These are phyloP conservation scores for Orius insidiosus DNA, from an alignment of 1,140 invertebrate genomes.

Conservation along the genomic window DNA sequence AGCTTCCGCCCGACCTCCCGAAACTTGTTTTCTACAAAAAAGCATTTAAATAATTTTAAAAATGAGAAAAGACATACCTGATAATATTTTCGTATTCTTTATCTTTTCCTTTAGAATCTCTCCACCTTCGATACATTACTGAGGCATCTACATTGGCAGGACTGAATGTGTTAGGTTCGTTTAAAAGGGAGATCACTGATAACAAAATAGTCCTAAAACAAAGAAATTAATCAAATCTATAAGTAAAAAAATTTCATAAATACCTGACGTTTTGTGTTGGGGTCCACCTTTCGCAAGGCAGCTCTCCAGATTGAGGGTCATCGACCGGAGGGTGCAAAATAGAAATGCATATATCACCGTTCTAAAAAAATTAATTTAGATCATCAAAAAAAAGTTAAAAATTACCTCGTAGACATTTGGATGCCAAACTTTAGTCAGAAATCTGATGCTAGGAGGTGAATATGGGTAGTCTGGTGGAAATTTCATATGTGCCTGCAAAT, in stretches of 20 bases:
- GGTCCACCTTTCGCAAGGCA: slow-evolving; percentile 99
- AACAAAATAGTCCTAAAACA: slow-evolving; percentile 76
- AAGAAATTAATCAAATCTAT: slow-evolving; percentile 13
- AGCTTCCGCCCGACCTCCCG: slow-evolving; percentile 82
- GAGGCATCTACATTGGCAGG: slow-evolving; percentile 99
- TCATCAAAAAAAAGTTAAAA: not conserved
- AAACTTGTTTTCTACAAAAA: slow-evolving; percentile 79
- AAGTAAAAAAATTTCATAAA: not conserved
- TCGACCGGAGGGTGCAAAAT: slow-evolving; percentile 98
- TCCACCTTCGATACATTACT: slow-evolving; percentile 98
- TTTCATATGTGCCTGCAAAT: slow-evolving; percentile 87
- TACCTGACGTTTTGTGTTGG: slow-evolving; percentile 95
- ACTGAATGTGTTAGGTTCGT: slow-evolving; percentile 98
- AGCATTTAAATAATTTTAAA: slow-evolving; percentile 9
- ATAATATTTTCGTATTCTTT: slow-evolving; percentile 99
- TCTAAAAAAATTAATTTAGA: slow-evolving; percentile 40
- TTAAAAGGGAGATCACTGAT: slow-evolving; percentile 94
- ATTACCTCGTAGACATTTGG: slow-evolving; percentile 99
- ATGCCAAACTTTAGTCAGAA: slow-evolving; percentile 99
- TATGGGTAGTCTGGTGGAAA: slow-evolving; percentile 97
- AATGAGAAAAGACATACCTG: slow-evolving; percentile 51
- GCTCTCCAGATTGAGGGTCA: slow-evolving; percentile 95
- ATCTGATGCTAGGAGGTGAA: slow-evolving; percentile 91
- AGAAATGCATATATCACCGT: slow-evolving; percentile 97
- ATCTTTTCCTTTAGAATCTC: slow-evolving; percentile 93